These are phyloP conservation scores for Schizaphis graminum DNA, from an alignment of 2,888 invertebrate species.

Conservation along the genomic window DNA sequence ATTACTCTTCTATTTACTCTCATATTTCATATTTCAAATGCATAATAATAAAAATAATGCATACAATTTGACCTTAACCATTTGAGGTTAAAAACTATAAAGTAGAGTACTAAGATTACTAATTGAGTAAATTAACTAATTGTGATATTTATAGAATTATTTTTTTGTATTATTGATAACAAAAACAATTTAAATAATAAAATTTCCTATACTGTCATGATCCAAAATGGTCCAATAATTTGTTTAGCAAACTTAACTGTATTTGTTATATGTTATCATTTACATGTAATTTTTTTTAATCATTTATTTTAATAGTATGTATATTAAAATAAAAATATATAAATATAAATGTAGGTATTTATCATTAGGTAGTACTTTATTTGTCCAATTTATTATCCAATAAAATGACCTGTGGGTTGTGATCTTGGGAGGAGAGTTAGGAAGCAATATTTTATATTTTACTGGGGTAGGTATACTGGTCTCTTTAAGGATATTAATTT, in stretches of 20 bases:
- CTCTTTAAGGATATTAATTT: neutral
- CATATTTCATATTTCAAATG: neutral
- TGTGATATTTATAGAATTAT: neutral
- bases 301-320: neutral
- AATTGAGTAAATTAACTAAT: slow-evolving; percentile 2
- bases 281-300: neutral
- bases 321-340: neutral
- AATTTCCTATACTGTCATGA: neutral
- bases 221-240: neutral
- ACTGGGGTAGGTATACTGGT: neutral
- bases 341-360: neutral
- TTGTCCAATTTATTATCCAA: neutral
- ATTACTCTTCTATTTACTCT: neutral
- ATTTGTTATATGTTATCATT: neutral
- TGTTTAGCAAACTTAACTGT: neutral
- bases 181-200: neutral
- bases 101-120: neutral
- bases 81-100: neutral
- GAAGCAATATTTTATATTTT: neutral
- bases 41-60: neutral
- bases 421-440: neutral
- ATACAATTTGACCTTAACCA: slow-evolving; percentile 19
- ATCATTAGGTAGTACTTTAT: neutral
- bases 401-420: neutral
- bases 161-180: slow-evolving; percentile 12